Base-by-base conservation (phyloP, 1,140 invertebrate species). In the Prorops nasuta region DNA sequence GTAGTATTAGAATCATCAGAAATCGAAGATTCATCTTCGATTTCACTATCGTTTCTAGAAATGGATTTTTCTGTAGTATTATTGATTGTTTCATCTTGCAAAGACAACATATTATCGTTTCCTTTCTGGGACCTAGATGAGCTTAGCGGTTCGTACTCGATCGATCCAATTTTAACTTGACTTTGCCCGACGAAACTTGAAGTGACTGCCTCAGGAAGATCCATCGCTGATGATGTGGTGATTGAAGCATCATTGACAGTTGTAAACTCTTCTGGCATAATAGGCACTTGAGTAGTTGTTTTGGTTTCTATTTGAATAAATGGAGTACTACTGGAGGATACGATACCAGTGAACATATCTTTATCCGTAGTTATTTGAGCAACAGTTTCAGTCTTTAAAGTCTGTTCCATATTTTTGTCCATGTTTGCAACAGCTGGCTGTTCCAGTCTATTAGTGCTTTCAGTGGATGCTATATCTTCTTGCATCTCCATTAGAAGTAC, bases 401-500 rank as follows among this genome's bases (percentile, higher is more conserved):
- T 51, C 0, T 43, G 44, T 8, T 21, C 24, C 4, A 14, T 16
- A 17, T 17, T 44, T 2, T 49, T 34, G 1, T 60, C 47, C 1
- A 44, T 43, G 1, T 60, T 28, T 15, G 15, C 14, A 8, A 14
- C 24, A 15, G 0, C 54, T 57, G 1, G 54, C 59, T 8, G 44
- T 45, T 24, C 62, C 66, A 2, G 49, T 24, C 19, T 55, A 63
- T 2, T 51, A 8, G 15, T 49, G 17, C 38, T 24, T 49, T 66
- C 63, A 0, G 71, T 74, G 9, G 68, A 74, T 3, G 67, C 63
- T 47, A 71, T 64, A 15, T 73, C 69, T 24, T 68, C 66, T 37
- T 74, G 71, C 41, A 75, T 75, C 53, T 77, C 75, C 19, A 69
- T 57, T 2, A 74, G 75, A 17, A 77, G 38, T 18, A 74, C 72